Evolutionary conservation across 2,797 vertebrate genomes (phyloP), one percentile per base, ranked within the genome.

Genomic region (Lacerta bilineata): DNA sequence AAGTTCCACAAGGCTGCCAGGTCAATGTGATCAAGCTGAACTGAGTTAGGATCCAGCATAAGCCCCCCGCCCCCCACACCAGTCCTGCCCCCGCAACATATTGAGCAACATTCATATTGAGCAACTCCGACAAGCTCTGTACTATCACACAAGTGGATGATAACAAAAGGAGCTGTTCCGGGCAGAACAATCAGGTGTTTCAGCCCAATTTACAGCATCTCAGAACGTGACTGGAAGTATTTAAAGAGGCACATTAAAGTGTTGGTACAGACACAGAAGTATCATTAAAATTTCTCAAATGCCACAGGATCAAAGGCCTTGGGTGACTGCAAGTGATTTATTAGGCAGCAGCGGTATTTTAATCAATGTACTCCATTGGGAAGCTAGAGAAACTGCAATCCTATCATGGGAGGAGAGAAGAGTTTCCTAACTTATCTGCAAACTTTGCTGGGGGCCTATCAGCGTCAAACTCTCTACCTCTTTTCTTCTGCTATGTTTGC

Each of bases 321-420:
- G 78, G 55, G 83, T 1, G 11, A 91, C 90, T 27, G n/a, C 43
- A 50, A 33, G 79, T 82, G 39, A 90, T 94, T 90, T 88, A 91
- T 89, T 92, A 92, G 88, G 91, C 87, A 88, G 91, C 72, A 93
- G 41, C 36, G 89, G 46, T 29, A 90, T 81, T 82, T 85, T 61
- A 85, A 87, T 41, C 71, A 80, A 9, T 41, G 69, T 27, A 18
- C 68, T 91, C 50, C 27, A 80, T 0, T 23, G 66, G 25, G 78
- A 72, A 90, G 36, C 84, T 90, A 88, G 86, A 55, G 43, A 85
- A 92, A 87, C 46, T 55, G 80, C 93, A 81, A 89, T 87, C 89
- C 79, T 77, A 9, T 0, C 11, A 80, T 77, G 69, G 18, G 89
- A 84, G 90, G 92, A 90, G 43, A 89, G 88, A 75, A 72, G 0